Evolutionary conservation across 2,888 invertebrate species (phyloP).

Genomic region (Coecobrya sp.): DNA sequence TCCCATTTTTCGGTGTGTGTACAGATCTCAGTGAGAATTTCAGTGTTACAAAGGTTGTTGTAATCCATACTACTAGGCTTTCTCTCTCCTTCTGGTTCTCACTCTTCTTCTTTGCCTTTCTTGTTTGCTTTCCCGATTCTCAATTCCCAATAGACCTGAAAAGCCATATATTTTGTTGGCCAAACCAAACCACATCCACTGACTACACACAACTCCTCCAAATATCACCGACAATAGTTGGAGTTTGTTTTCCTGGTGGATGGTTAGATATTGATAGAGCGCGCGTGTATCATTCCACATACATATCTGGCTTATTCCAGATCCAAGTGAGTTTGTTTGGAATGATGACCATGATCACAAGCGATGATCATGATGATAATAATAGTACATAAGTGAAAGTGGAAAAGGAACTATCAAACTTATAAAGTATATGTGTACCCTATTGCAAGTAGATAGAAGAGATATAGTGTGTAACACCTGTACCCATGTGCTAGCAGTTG

Average conservation of each 20-base stretch:
- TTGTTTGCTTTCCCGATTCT: constrained; percentile 46
- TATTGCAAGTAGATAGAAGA: not conserved
- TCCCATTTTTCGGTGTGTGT: not conserved
- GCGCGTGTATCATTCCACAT: not conserved
- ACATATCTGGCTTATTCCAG: not conserved
- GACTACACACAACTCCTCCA: not conserved
- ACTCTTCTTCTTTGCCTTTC: constrained; percentile 27
- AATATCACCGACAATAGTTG: not conserved
- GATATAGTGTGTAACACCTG: not conserved
- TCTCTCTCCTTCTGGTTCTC: constrained; percentile 37
- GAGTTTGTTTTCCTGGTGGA: not conserved
- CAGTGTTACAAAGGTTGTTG: not conserved
- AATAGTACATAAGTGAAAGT: constrained; percentile 59
- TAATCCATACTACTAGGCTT: constrained; percentile 43
- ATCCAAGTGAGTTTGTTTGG: constrained; percentile 26
- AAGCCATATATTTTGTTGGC: constrained; percentile 81
- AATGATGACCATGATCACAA: constrained; percentile 10
- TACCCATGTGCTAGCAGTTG: not conserved
- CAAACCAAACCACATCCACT: constrained; percentile 53
- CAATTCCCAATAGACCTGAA: constrained; percentile 72
- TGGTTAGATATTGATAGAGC: not conserved
- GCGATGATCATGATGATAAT: constrained; percentile 59
- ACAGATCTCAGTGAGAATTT: constrained; percentile 23
- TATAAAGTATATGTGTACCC: not conserved
- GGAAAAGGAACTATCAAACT: constrained; percentile 65